phyloP scores from a whole-genome alignment of 1,140 invertebrate species.

The Aphis gossypii region DNA sequence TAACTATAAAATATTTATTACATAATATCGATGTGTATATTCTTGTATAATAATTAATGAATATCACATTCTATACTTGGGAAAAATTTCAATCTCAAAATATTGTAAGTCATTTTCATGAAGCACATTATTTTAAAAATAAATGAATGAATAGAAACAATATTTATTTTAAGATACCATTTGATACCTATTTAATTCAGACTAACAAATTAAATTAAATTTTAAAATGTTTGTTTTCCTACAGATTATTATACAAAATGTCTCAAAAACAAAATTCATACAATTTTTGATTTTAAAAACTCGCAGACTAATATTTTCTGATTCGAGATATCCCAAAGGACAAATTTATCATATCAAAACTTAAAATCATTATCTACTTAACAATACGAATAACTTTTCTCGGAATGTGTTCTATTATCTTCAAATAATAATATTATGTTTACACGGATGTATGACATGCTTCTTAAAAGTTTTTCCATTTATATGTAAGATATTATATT shows the following conservation, averaged over 20 bases:
- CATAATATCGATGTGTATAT: too few species aligned
- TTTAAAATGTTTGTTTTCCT: not conserved
- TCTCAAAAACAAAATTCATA: not conserved
- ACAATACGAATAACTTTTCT: not conserved
- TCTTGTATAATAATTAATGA: too few species aligned
- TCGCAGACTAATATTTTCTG: not conserved
- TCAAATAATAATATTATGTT: not conserved
- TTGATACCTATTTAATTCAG: too few species aligned
- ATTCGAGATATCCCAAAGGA: not conserved
- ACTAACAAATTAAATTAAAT: too few species aligned
- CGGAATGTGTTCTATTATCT: not conserved
- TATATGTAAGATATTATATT: not conserved
- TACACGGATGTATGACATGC: not conserved
- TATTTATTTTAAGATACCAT: too few species aligned
- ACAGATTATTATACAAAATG: not conserved
- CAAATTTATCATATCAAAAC: slow-evolving; percentile 13
- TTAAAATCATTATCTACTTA: slow-evolving; percentile 19
- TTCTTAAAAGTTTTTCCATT: slow-evolving; percentile 14
- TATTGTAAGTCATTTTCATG: too few species aligned
- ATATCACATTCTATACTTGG: too few species aligned
- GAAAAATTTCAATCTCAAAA: too few species aligned
- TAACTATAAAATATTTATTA: too few species aligned
- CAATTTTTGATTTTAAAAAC: not conserved
- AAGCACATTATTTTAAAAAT: too few species aligned
- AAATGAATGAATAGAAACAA: too few species aligned